Evolutionary conservation across 2,113 vertebrate species (phyloP).

Genomic region (Micronycteris hirsuta): DNA sequence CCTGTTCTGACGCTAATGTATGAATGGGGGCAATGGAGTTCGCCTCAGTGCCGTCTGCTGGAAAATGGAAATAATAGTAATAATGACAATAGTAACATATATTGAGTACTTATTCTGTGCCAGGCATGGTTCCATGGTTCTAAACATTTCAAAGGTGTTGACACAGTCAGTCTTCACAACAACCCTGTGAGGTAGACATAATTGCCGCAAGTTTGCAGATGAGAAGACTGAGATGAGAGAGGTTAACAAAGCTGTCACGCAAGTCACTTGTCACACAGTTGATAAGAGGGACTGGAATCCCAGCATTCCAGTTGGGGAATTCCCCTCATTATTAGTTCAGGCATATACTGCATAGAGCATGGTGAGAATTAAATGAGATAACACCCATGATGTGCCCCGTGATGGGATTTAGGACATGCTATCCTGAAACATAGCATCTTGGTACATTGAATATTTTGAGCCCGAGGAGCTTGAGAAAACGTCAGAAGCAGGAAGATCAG

Average conservation of each 20-base stretch:
- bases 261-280: background rate
- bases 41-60: background rate
- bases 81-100: background rate
- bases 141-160: background rate
- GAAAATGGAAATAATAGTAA: background rate
- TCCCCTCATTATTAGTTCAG: background rate
- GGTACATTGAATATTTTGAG: background rate
- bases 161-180: background rate
- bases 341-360: background rate
- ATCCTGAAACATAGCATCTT: background rate
- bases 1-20: background rate
- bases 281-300: conserved; percentile 40
- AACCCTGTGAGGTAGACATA: background rate
- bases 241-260: background rate
- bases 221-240: background rate
- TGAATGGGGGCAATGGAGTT: background rate
- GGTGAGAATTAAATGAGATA: background rate
- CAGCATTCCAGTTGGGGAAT: conserved; percentile 5
- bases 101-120: background rate
- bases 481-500: background rate
- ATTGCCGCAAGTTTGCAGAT: background rate
- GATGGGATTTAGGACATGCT: background rate
- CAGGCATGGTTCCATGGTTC: background rate
- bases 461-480: background rate
- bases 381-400: background rate